phyloP scores from a whole-genome alignment of 2,888 invertebrate species.

The Erynnis tages region DNA sequence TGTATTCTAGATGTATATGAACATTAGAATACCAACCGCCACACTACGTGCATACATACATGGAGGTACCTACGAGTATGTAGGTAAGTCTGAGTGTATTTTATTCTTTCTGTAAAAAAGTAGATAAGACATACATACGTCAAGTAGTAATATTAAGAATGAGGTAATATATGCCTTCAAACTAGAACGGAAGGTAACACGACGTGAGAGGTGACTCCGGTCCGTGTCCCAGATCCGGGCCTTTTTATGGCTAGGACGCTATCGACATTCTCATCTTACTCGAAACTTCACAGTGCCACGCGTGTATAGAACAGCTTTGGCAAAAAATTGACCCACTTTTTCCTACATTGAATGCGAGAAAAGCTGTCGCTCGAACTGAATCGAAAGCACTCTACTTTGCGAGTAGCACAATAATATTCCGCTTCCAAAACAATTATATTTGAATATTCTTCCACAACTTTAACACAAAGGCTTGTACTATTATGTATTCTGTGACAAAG shows the following conservation, averaged over 20 bases:
- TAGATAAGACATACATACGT: conserved; percentile 3
- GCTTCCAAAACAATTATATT: conserved; percentile 21
- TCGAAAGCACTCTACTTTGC: conserved; percentile 23
- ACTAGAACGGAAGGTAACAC: conserved; percentile 66
- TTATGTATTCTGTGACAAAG: too few species aligned
- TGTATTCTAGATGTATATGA: too few species aligned
- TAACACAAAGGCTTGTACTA: too few species aligned
- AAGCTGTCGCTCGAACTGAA: conserved; percentile 26
- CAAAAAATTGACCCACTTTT: conserved; percentile 27
- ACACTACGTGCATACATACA: too few species aligned
- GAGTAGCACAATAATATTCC: conserved; percentile 14
- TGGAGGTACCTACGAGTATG: too few species aligned
- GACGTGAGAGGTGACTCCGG: conserved; percentile 49
- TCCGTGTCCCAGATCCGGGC: conserved; percentile 65
- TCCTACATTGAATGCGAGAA: conserved; percentile 21
- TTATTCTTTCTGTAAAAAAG: neutral
- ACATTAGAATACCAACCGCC: too few species aligned
- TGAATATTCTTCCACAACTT: conserved; percentile 14
- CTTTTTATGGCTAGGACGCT: conserved; percentile 74
- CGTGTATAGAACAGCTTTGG: conserved; percentile 47
- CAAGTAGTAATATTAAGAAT: conserved; percentile 10
- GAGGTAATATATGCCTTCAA: conserved; percentile 63
- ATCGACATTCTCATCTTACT: conserved; percentile 70
- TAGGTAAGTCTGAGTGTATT: too few species aligned
- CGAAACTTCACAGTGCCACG: conserved; percentile 71